These are phyloP conservation scores for Pseudomyrmex concolor DNA, from an alignment of 1,140 invertebrate genomes.

Conservation along the genomic window DNA sequence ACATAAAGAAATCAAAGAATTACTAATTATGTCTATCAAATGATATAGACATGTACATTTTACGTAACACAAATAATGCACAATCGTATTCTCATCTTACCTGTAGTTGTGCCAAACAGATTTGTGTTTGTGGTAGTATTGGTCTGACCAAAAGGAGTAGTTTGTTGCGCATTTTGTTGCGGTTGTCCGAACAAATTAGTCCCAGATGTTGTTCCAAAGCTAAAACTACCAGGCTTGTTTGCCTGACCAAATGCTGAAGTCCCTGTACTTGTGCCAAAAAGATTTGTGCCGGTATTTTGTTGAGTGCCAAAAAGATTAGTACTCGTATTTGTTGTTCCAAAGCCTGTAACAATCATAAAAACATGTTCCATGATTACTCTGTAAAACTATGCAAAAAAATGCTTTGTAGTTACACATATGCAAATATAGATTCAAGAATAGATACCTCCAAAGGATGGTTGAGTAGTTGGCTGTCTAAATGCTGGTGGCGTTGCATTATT, in stretches of 20 bases:
- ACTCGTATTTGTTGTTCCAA: slow-evolving; percentile 79
- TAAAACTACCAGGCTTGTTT: slow-evolving; percentile 86
- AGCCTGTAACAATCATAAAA: slow-evolving; percentile 70
- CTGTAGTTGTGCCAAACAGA: slow-evolving; percentile 87
- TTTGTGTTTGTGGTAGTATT: slow-evolving; percentile 85
- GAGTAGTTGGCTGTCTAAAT: slow-evolving; percentile 84
- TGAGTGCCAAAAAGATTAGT: slow-evolving; percentile 82
- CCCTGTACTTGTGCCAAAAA: slow-evolving; percentile 82
- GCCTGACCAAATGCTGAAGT: slow-evolving; percentile 88
- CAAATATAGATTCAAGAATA: slow-evolving; percentile 27
- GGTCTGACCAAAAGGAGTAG: slow-evolving; percentile 88
- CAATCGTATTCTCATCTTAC: slow-evolving; percentile 70
- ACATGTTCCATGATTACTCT: neutral
- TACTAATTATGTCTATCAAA: too few relatives aligned
- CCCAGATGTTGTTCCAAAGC: slow-evolving; percentile 85
- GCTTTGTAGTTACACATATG: neutral
- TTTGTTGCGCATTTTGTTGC: slow-evolving; percentile 81
- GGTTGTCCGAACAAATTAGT: slow-evolving; percentile 87
- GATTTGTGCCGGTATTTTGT: slow-evolving; percentile 82
- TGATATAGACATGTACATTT: neutral
- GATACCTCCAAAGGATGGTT: slow-evolving; percentile 82
- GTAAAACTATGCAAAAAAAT: neutral
- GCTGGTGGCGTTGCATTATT: slow-evolving; percentile 80
- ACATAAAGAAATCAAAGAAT: slow-evolving; percentile 37
- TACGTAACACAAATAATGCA: neutral